These are phyloP conservation scores for Cricetomys ansorgei DNA, from an alignment of 2,113 vertebrate genomes.

Conservation along the genomic window DNA sequence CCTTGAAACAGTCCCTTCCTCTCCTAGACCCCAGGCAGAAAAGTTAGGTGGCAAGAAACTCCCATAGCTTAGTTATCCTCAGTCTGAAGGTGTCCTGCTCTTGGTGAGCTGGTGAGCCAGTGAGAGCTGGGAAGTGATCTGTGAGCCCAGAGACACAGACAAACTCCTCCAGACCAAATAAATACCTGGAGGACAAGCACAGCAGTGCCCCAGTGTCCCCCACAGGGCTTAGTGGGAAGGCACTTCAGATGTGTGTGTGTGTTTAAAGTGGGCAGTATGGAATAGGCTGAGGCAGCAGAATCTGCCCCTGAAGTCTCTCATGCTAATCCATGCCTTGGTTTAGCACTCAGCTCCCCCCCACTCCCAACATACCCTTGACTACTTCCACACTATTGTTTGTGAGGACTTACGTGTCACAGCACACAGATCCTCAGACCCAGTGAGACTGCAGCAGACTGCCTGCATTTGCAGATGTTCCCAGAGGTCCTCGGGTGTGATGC, in stretches of 20 bases:
- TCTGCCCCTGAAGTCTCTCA: rapidly evolving
- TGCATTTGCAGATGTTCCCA: neutral
- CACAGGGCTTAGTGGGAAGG: no score
- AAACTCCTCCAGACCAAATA: neutral
- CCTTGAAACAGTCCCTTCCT: neutral
- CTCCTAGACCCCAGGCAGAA: neutral
- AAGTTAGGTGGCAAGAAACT: neutral
- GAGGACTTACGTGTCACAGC: neutral
- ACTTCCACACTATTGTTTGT: neutral
- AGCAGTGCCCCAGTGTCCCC: neutral
- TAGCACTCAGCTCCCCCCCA: no score
- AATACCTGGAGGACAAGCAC: no score
- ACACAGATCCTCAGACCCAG: neutral
- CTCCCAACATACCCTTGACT: neutral
- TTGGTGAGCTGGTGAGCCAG: rapidly evolving
- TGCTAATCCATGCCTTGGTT: no score
- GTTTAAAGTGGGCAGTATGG: neutral
- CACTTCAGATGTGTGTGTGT: neutral
- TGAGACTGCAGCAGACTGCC: neutral
- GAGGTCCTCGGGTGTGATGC: neutral
- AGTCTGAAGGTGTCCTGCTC: neutral
- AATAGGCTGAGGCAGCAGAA: neutral
- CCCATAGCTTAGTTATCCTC: neutral
- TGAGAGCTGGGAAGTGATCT: neutral
- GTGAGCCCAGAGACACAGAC: rapidly evolving